Conservation (phyloP, 2,797 vertebrate species). For the Sternotherus odoratus region DNA sequence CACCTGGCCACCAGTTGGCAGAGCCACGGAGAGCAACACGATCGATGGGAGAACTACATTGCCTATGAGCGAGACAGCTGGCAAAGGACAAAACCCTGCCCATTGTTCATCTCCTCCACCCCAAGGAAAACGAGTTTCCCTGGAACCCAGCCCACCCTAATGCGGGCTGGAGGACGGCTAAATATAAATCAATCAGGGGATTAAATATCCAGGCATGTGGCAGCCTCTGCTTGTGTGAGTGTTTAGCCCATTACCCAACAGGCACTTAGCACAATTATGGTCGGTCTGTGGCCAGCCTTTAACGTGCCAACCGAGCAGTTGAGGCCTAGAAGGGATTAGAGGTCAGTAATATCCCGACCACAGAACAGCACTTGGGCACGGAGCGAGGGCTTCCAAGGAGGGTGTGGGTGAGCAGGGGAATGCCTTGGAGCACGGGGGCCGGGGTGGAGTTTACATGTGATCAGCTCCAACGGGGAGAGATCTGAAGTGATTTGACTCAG, state of each 20-base stretch:
- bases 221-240: conserved; percentile 4
- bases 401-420: neutral
- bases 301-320: conserved; percentile 43
- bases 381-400: neutral
- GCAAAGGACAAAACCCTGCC: neutral
- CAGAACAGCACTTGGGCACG: neutral
- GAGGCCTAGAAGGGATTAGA: conserved; percentile 23
- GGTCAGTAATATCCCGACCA: neutral
- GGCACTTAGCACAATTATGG: conserved; percentile 44
- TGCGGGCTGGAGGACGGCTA: neutral
- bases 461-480: accelerated
- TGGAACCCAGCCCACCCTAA: neutral
- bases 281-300: conserved; percentile 6
- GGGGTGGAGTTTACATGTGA: neutral
- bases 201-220: conserved; percentile 9
- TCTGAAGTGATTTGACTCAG: neutral
- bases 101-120: accelerated
- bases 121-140: neutral
- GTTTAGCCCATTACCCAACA: conserved; percentile 51
- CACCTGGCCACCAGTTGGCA: neutral
- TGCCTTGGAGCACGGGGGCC: neutral
- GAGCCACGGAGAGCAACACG: neutral
- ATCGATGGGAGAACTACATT: neutral
- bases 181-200: conserved; percentile 25
- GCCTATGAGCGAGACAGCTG: accelerated